Percentiles rank a stretch among this genome's conserved stretches.
Evolutionary conservation across 2,888 invertebrate species (phyloP).

Genomic region (Lepidocyrtinus sp.): DNA sequence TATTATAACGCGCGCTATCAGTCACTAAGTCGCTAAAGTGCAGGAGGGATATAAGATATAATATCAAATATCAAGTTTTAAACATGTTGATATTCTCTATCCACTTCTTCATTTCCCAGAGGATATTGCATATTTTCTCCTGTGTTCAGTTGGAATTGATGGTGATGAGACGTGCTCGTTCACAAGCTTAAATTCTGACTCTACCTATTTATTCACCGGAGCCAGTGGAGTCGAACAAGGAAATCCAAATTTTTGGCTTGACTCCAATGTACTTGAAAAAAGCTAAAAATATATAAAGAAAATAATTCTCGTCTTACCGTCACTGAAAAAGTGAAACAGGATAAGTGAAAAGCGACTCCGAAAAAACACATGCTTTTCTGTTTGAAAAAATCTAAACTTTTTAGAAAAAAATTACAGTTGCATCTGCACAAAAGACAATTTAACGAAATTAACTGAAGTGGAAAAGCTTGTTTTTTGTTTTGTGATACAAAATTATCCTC

Average conservation of each 20-base stretch:
- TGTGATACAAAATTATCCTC: constrained; percentile 11
- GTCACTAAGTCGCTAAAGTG: too few species aligned
- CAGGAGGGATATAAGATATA: too few species aligned
- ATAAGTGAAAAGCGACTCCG: background rate
- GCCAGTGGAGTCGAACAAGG: constrained; percentile 23
- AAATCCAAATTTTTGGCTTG: constrained; percentile 45
- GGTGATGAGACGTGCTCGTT: background rate
- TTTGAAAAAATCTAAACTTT: constrained; percentile 2
- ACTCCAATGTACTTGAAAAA: constrained; percentile 55
- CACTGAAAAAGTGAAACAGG: background rate
- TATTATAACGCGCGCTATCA: too few species aligned
- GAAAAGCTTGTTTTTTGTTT: constrained; percentile 27
- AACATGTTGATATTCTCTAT: too few species aligned
- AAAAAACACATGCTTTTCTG: background rate
- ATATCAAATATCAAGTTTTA: too few species aligned
- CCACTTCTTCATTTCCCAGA: too few species aligned
- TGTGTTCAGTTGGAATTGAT: too few species aligned
- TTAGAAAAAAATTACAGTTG: background rate
- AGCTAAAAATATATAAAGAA: constrained; percentile 48
- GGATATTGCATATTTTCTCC: too few species aligned
- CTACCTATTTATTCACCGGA: constrained; percentile 2
- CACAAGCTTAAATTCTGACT: background rate
- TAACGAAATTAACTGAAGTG: constrained; percentile 22
- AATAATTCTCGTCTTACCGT: background rate
- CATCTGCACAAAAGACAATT: constrained; percentile 1